These are phyloP conservation scores for Mermis nigrescens DNA, from an alignment of 2,888 invertebrate genomes.

Conservation along the genomic window DNA sequence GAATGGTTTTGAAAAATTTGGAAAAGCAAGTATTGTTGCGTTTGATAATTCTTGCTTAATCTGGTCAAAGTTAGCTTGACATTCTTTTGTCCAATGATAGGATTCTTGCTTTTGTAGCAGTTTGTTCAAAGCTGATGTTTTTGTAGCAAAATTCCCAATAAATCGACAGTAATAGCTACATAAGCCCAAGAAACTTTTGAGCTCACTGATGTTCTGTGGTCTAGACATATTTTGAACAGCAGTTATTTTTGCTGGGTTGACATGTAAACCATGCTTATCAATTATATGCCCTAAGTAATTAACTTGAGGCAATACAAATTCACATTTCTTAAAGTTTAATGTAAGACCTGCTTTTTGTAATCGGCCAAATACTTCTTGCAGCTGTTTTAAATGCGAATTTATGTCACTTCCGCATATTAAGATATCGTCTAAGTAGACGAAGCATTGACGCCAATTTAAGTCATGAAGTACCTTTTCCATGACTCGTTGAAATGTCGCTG, in stretches of 20 bases:
- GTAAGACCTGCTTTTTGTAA: constrained; percentile 14
- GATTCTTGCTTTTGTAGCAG: neutral
- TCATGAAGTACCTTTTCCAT: constrained; percentile 18
- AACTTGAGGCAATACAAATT: constrained; percentile 12
- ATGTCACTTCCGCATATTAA: constrained; percentile 16
- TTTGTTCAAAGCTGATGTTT: constrained; percentile 7
- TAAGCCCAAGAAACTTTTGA: constrained; percentile 22
- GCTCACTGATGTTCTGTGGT: constrained; percentile 16
- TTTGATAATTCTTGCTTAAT: constrained; percentile 9
- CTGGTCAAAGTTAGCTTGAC: constrained; percentile 9
- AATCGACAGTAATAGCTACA: constrained; percentile 27
- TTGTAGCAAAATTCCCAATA: constrained; percentile 8
- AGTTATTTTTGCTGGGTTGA: constrained; percentile 20
- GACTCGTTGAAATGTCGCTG: constrained; percentile 18
- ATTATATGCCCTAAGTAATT: constrained; percentile 30
- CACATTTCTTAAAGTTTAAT: constrained; percentile 24
- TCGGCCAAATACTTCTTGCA: constrained; percentile 16
- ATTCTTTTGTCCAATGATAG: constrained; percentile 15
- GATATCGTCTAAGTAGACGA: constrained; percentile 21
- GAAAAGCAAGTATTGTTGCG: constrained; percentile 17
- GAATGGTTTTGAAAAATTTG: constrained; percentile 19
- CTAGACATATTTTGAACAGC: constrained; percentile 19
- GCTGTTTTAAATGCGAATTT: constrained; percentile 13
- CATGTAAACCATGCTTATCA: constrained; percentile 18
- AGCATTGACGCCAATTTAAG: constrained; percentile 14